Conservation (phyloP, 2,888 invertebrate species). For the Pandemis corylana region DNA sequence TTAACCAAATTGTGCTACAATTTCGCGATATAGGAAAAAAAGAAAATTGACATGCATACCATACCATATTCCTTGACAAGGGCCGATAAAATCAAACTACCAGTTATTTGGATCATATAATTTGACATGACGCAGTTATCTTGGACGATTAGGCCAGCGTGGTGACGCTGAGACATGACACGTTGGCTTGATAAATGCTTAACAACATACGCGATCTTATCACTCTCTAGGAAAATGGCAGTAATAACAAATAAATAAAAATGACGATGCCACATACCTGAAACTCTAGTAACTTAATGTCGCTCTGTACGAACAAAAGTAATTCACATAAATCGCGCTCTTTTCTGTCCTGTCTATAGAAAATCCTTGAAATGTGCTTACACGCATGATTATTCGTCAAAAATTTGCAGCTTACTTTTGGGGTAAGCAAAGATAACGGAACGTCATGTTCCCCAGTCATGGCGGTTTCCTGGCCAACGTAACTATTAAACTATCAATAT, state of each 20-base stretch:
- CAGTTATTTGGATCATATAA: background rate
- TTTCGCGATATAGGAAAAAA: background rate
- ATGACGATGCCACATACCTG: background rate
- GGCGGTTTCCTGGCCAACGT: no score
- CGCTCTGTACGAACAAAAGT: background rate
- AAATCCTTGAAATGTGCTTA: no score
- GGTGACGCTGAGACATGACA: background rate
- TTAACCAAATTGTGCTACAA: no score
- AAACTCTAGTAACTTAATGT: background rate
- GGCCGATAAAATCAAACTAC: background rate
- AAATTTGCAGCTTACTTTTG: no score
- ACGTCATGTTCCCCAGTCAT: no score
- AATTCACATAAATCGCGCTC: no score
- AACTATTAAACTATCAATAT: no score
- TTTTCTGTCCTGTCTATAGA: no score
- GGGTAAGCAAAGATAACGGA: no score
- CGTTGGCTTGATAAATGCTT: background rate
- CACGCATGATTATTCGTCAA: no score
- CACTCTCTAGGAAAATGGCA: background rate
- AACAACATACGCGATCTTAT: background rate
- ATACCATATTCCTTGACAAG: background rate
- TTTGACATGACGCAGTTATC: background rate
- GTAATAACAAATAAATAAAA: conserved; percentile 5
- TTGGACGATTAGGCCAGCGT: background rate
- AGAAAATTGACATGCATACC: background rate